phyloP scores from a whole-genome alignment of 2,888 invertebrate genomes.

The Rosalia funebris region DNA sequence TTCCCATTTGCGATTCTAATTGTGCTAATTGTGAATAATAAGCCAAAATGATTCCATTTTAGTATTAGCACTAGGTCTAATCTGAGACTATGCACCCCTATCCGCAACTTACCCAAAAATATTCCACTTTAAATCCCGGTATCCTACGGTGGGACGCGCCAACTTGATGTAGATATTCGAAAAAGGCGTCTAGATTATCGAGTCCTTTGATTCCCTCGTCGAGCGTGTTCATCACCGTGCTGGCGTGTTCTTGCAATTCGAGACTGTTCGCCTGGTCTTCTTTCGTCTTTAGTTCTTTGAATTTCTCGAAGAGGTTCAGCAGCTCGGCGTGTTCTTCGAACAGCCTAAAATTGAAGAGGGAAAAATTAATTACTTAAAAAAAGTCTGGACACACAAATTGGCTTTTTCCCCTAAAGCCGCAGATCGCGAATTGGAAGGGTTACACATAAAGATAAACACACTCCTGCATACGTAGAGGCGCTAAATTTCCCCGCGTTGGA shows the following conservation, averaged over 20 bases:
- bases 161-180: constrained; percentile 82
- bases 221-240: constrained; percentile 87
- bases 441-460: too few relatives aligned
- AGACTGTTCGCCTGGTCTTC: constrained; percentile 84
- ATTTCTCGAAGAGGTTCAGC: constrained; percentile 82
- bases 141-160: constrained; percentile 86
- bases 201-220: constrained; percentile 89
- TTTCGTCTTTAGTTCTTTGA: constrained; percentile 79
- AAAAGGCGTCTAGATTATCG: constrained; percentile 86
- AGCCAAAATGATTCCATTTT: too few relatives aligned
- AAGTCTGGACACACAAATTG: too few relatives aligned
- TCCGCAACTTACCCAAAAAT: constrained; percentile 85
- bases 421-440: too few relatives aligned
- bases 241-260: constrained; percentile 87
- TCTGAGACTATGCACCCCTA: too few relatives aligned
- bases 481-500: too few relatives aligned
- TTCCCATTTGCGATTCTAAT: too few relatives aligned
- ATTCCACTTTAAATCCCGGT: constrained; percentile 85
- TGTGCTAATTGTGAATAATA: too few relatives aligned
- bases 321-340: constrained; percentile 88
- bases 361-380: too few relatives aligned
- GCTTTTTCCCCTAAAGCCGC: too few relatives aligned
- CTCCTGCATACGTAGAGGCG: too few relatives aligned
- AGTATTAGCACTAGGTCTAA: too few relatives aligned
- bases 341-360: constrained; percentile 71